Percentiles rank a stretch among this genome's conserved stretches.
These are phyloP conservation scores for Terebella lapidaria DNA, from an alignment of 2,888 invertebrate species.

Conservation along the genomic window DNA sequence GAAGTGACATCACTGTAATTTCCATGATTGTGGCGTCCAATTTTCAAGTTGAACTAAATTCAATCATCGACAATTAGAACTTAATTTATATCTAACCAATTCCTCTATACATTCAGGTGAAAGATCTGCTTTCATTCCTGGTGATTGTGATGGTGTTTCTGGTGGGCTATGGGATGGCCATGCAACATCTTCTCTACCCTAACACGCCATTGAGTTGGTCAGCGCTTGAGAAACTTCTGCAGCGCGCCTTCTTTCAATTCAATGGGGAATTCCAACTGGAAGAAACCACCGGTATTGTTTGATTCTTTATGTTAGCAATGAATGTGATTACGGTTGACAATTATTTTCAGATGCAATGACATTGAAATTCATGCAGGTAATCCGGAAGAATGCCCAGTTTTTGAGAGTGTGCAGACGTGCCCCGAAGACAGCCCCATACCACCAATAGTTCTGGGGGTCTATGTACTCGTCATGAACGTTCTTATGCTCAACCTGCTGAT, in stretches of 20 bases:
- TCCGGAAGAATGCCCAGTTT: no score
- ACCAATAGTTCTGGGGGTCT: slow-evolving; percentile 44
- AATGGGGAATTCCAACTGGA: slow-evolving; percentile 53
- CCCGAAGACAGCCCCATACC: slow-evolving; percentile 27
- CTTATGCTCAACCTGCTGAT: slow-evolving; percentile 52
- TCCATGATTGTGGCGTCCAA: no score
- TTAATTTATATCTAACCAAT: no score
- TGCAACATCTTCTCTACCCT: slow-evolving; percentile 50
- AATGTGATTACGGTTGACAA: no score
- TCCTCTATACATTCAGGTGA: no score
- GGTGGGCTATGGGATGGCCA: slow-evolving; percentile 48
- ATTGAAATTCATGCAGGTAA: no score
- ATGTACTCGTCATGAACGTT: slow-evolving; percentile 50
- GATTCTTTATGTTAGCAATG: neutral
- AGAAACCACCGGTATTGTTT: slow-evolving; percentile 35
- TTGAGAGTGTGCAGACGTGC: no score
- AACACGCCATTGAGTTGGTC: slow-evolving; percentile 34
- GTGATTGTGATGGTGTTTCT: slow-evolving; percentile 50
- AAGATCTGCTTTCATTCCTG: slow-evolving; percentile 49
- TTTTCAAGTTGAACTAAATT: no score
- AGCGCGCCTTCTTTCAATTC: slow-evolving; percentile 55
- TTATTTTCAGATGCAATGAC: no score
- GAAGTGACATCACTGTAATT: no score
- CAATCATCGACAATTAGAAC: no score
- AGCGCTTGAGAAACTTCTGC: slow-evolving; percentile 40